Evolutionary conservation across 1,140 invertebrate genomes (phyloP), one percentile per base, ranked within the genome.

Genomic region (Ceratosolen solmsi): DNA sequence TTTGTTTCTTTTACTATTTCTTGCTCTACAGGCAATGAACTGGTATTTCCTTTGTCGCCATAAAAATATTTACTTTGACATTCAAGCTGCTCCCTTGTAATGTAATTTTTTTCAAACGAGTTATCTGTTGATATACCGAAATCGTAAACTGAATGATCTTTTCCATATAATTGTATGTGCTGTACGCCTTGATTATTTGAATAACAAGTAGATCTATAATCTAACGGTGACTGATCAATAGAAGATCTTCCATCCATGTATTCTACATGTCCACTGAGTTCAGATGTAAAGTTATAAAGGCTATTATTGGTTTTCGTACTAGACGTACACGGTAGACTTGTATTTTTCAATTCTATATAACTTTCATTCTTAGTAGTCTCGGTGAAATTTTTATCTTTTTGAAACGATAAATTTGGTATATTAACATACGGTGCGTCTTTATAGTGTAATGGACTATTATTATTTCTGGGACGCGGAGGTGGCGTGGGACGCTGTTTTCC

Each of bases 401-500:
- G 86, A 49, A 90, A 89, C 65, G 89, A 83, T 20, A 90, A 81
- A 82, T 92, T 93, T 84, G 93, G 88, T 70, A 93, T 85, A 74
- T 93, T 93, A 68, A 93, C 93, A 83, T 91, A 91, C 0, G 89
- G 88, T 56, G 89, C 80, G 87, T 87, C 71, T 88, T 88, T 76
- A 82, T 46, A 70, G 79, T 76, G 80, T 84, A 85, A 87, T 25
- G 88, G 63, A 87, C 87, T 60, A 86, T 88, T 88, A 79, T 86
- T 82, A 74, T 86, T 84, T 83, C 88, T 89, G 20, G 91, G 91
- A 36, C 91, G 79, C 17, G 92, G 91, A 11, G 92, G 91, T 8
- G 93, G 92, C 25, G 91, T 87, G 13, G 94, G 94, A 30, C 94
- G 92, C 79, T 93, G 92, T 60, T 93, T 93, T 46, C 92, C 87